Evolutionary conservation across 2,888 invertebrate genomes (phyloP), one percentile per base, ranked within the genome.

Genomic region (Phlogophora meticulosa): DNA sequence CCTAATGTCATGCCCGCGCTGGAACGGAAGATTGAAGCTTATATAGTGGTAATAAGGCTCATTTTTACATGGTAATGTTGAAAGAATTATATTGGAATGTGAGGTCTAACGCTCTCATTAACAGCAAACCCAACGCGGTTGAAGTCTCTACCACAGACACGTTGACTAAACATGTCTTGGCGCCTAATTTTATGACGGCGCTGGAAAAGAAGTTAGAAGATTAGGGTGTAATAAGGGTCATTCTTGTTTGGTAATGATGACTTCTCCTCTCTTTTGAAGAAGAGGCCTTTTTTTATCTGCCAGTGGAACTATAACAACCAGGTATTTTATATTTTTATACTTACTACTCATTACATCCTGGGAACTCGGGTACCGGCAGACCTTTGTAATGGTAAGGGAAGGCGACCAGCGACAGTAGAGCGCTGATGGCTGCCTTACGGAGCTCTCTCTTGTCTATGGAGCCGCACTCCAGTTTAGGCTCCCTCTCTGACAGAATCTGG

Each of bases 361-460:
- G 96, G 62, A 98, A 96, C 89, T 97, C 97, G 1, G 97, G 97
- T 45, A 98, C 97, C 5, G 96, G 95, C 70, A 98, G 92, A 72
- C 97, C 97, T 90, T 97, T 98, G 90, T 99, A 99, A 94, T 99
- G 99, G 66, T 99, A 96, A 0, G 99, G 99, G 86, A 99, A 96
- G 20, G 98, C 98, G 72, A 99, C 96, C 92, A 99, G 97, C 1
- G 99, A 99, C 78, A 99, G 93, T 24, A 99, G 96, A 59, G 99
- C 96, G 86, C 99, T 98, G 72, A 99, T 98, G 36, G 99, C 98
- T 2, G 99, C 98, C 83, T 98, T 97, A 72, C 99, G 96, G 68
- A 99, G 93, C 86, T 98, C 98, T 1, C 97, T 96, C 90, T 97
- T 97, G 74, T 97, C 97, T 78, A 97, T 96, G 66, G 95, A 88